Base-by-base conservation (phyloP, 2,888 invertebrate species). In the Ariolimax columbianus region DNA sequence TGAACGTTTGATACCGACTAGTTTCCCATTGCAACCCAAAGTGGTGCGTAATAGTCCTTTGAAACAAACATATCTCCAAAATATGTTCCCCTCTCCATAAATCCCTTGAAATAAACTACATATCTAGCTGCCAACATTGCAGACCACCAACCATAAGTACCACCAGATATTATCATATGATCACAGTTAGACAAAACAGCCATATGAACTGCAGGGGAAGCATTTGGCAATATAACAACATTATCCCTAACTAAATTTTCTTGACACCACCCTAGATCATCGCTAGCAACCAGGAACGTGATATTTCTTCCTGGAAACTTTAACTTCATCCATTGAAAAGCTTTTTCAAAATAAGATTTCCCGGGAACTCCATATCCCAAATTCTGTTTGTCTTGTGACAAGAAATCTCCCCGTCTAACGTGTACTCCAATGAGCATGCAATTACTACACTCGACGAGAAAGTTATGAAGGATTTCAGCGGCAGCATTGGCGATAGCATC, bases 101-200 rank as follows among this genome's bases (percentile, higher is more conserved):
- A 63, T 4, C n/a, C 59, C 2, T 1, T 63, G 11, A n/a, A 63
- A 63, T 63, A 63, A n/a, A 63, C 59, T 23, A 63, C n/a, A 11
- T 63, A 23, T 23, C 55, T 23, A 19, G 19, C 55, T 3, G 55
- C 11, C 23, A 55, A 19, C 55, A 11, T 19, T 9, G 17, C 55
- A 55, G 19, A 19, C 55, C 55, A 55, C 55, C 55, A 55, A 9
- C 47, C 47, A 47, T 9, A 47, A 47, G 47, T 47, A 47, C n/a
- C n/a, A n/a, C n/a, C n/a, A n/a, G 11, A 55, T 17, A 55, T 63
- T 63, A 63, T 63, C 26, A 63, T 11, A 11, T 63, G 59, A 4
- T 63, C 83, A 68, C 83, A 77, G 68, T 36, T 66, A 17, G 83
- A 23, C 77, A 83, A 68, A 23, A 83, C 17, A 7, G 68, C 66